Conservation (phyloP, 2,113 vertebrate genomes). For the Puffinus mauretanicus region DNA sequence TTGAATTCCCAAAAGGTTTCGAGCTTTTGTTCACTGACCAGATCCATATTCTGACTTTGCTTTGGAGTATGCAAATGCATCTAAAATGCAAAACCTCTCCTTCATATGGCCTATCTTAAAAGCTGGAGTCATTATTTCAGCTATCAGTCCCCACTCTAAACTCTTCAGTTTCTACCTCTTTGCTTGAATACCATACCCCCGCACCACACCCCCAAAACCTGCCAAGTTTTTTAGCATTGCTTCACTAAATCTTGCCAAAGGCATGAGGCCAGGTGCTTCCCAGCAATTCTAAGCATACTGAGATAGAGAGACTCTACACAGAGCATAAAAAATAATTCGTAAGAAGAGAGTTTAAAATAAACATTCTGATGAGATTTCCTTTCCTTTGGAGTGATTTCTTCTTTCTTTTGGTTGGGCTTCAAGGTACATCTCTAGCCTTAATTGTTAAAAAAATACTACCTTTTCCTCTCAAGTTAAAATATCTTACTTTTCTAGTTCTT, state of each 20-base stretch:
- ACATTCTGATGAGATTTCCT: not conserved
- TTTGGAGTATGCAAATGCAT: not conserved
- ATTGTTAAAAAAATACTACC: rapidly evolving
- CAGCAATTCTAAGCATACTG: not conserved
- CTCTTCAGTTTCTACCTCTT: not conserved
- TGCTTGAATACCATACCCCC: not conserved
- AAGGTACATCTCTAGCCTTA: not conserved
- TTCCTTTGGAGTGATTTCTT: not conserved
- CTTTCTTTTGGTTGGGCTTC: not conserved
- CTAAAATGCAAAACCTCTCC: not conserved
- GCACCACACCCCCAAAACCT: not conserved
- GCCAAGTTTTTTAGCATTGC: not conserved
- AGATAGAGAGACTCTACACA: not conserved
- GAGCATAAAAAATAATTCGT: not conserved
- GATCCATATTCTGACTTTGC: not conserved
- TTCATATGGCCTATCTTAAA: not conserved
- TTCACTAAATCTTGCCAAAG: not conserved
- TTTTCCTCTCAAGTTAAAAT: not conserved
- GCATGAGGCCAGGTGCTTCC: not conserved
- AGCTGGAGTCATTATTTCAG: not conserved
- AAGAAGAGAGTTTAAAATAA: not conserved
- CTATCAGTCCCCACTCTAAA: not conserved
- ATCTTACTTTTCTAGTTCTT: not conserved
- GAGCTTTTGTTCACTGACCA: not conserved
- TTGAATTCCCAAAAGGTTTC: not conserved